Percentiles rank a stretch among this genome's conserved stretches.
phyloP scores from a whole-genome alignment of 1,140 invertebrate species.

The Trichonephila clavipes region DNA sequence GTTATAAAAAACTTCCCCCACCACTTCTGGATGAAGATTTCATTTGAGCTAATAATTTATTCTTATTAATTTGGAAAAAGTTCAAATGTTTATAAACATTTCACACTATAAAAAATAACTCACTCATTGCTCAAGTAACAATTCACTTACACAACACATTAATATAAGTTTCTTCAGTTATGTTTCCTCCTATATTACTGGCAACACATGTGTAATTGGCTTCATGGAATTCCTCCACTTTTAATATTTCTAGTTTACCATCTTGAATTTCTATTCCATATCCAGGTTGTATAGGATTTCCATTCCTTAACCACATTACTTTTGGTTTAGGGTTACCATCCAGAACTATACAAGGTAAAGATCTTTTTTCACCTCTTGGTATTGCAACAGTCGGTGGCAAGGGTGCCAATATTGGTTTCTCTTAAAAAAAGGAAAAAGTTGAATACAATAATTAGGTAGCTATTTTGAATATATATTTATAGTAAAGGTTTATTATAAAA shows the following conservation, averaged over 20 bases:
- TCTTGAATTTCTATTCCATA: constrained; percentile 52
- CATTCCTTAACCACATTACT: constrained; percentile 77
- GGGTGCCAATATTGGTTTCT: constrained; percentile 57
- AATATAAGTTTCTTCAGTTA: constrained; percentile 80
- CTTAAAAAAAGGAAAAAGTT: constrained; percentile 24
- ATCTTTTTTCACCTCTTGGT: constrained; percentile 47
- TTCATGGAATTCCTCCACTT: constrained; percentile 78
- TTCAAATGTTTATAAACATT: too few relatives aligned
- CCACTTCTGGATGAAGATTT: too few relatives aligned
- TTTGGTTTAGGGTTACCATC: constrained; percentile 77
- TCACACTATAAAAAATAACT: too few relatives aligned
- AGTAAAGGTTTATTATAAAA: too few relatives aligned
- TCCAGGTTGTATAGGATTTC: constrained; percentile 43
- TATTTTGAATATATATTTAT: too few relatives aligned
- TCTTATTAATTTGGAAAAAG: too few relatives aligned
- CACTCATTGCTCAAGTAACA: constrained; percentile 39
- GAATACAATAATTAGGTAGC: too few relatives aligned
- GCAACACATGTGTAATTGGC: constrained; percentile 82
- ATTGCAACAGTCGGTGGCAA: not conserved
- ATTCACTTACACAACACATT: constrained; percentile 81
- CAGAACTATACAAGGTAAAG: constrained; percentile 44
- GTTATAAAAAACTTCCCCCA: too few relatives aligned
- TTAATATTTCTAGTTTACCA: constrained; percentile 58
- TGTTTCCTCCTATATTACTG: constrained; percentile 81
- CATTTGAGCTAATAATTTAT: too few relatives aligned